These are phyloP conservation scores for Cnemophilus loriae DNA, from an alignment of 2,113 vertebrate species.

Conservation along the genomic window DNA sequence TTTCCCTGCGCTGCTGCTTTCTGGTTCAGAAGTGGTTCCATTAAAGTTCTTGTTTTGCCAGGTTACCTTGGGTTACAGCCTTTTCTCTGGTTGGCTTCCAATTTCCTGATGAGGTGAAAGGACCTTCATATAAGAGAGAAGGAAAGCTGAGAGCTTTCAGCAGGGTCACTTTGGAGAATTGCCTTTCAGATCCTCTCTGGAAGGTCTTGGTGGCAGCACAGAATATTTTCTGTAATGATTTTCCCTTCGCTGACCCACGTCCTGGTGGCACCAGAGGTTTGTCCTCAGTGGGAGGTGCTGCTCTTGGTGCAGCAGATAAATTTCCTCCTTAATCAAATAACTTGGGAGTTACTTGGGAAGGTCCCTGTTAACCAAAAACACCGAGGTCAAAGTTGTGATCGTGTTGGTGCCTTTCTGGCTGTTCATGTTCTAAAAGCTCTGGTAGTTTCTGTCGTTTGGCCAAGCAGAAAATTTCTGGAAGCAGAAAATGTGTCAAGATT, in stretches of 20 bases:
- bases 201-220: not conserved
- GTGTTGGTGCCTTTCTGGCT: not conserved
- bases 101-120: not conserved
- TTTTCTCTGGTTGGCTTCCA: not conserved
- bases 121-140: not conserved
- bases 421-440: not conserved
- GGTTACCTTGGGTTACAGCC: not conserved
- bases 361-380: not conserved
- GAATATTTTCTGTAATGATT: not conserved
- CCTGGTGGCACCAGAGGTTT: not conserved
- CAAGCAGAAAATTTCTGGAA: not conserved
- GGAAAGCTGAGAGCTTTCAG: not conserved
- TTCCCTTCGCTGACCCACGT: not conserved
- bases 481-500: not conserved
- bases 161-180: not conserved
- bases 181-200: not conserved
- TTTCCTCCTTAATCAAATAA: not conserved
- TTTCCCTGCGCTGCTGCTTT: not conserved
- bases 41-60: not conserved
- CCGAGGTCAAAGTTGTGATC: rapidly evolving
- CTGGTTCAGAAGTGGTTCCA: not conserved
- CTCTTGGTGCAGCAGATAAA: not conserved
- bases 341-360: not conserved
- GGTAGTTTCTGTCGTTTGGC: not conserved
- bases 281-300: not conserved